These are phyloP conservation scores for Cirrhinus mrigala DNA, from an alignment of 2,797 vertebrate genomes.

Conservation along the genomic window DNA sequence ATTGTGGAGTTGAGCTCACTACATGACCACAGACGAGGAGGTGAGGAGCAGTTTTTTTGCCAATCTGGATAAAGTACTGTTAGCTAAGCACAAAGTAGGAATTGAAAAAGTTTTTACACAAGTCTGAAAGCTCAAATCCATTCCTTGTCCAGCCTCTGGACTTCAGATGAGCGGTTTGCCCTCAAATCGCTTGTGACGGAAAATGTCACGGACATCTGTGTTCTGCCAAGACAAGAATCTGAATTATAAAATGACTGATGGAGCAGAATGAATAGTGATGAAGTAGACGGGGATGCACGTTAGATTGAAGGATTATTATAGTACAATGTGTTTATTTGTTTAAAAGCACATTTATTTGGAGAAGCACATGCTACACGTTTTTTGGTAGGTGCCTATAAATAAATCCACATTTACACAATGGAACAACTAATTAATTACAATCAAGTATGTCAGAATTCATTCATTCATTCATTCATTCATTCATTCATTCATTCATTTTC, in stretches of 20 bases:
- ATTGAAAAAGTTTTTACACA: not conserved
- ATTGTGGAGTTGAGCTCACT: conserved; percentile 73
- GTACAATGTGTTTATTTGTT: not conserved
- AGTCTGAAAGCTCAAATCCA: not conserved
- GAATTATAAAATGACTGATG: conserved; percentile 8
- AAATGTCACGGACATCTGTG: conserved; percentile 28
- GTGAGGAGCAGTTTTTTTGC: conserved; percentile 68
- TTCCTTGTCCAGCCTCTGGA: not conserved
- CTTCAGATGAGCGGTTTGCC: conserved; percentile 18
- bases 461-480: too few relatives aligned
- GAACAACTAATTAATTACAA: not conserved
- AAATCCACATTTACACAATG: not conserved
- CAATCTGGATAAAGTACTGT: conserved; percentile 55
- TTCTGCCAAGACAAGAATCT: conserved; percentile 4
- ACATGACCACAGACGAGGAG: conserved; percentile 63
- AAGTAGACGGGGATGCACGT: not conserved
- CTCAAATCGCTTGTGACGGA: conserved; percentile 24
- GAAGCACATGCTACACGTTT: not conserved
- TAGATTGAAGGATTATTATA: not conserved
- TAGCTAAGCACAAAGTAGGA: conserved; percentile 21
- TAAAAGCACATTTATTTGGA: not conserved
- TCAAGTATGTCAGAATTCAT: not conserved
- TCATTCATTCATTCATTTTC: too few relatives aligned
- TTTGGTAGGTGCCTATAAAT: not conserved
- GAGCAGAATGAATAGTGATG: not conserved